Evolutionary conservation across 2,113 vertebrate species (phyloP).

Genomic region (Zonotrichia leucophrys): DNA sequence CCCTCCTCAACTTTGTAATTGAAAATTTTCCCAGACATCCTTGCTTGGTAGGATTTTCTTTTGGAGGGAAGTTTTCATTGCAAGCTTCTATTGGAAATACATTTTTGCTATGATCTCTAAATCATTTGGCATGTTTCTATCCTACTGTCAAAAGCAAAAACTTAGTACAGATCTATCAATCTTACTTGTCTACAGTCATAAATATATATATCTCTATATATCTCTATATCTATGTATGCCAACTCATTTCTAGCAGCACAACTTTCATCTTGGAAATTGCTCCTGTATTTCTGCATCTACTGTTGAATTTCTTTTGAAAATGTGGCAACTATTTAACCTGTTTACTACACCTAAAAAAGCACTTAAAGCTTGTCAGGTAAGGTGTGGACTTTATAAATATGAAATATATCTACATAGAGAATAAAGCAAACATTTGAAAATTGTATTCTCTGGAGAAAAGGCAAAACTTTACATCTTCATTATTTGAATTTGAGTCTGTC

Average conservation of each 20-base stretch:
- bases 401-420: background rate
- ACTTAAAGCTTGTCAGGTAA: background rate
- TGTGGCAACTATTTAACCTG: background rate
- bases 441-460: background rate
- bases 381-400: background rate
- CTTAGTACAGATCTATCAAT: background rate
- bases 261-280: background rate
- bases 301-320: background rate
- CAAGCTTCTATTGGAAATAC: background rate
- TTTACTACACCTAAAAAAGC: background rate
- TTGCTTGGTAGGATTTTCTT: background rate
- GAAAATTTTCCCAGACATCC: background rate
- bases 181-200: background rate
- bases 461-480: background rate
- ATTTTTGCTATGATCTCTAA: background rate
- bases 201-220: background rate
- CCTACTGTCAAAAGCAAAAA: background rate
- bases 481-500: background rate
- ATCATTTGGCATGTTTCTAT: background rate
- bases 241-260: background rate
- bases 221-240: background rate
- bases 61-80: background rate
- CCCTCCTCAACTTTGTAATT: background rate
- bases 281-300: background rate
- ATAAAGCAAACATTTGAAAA: background rate